These are phyloP conservation scores for Tromatobia lineatoria DNA, from an alignment of 2,888 invertebrate genomes.

Conservation along the genomic window DNA sequence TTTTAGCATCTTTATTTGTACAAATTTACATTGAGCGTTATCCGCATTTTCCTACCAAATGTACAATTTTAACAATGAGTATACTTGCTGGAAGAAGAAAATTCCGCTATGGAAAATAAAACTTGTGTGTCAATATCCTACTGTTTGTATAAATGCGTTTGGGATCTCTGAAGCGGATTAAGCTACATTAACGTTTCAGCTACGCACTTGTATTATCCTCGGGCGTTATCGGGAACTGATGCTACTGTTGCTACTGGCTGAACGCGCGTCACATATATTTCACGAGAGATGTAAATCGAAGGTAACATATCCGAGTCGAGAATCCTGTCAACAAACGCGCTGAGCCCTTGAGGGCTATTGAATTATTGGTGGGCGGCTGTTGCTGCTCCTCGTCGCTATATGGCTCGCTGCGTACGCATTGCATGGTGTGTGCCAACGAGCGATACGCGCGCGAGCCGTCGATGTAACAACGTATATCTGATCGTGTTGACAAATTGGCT, in stretches of 20 bases:
- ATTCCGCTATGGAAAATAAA: not conserved
- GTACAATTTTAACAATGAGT: conserved; percentile 13
- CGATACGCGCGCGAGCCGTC: conserved; percentile 60
- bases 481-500: conserved; percentile 82
- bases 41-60: not conserved
- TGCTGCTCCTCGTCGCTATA: conserved; percentile 11
- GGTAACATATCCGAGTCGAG: conserved; percentile 62
- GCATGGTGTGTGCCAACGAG: conserved; percentile 59
- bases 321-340: conserved; percentile 67
- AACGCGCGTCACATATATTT: conserved; percentile 64
- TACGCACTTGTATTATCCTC: conserved; percentile 34
- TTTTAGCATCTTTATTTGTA: conserved; percentile 30
- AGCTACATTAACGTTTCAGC: conserved; percentile 54
- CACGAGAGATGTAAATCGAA: conserved; percentile 67
- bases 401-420: conserved; percentile 30
- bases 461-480: conserved; percentile 75
- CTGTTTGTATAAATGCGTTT: conserved; percentile 2
- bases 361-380: conserved; percentile 61
- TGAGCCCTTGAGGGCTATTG: conserved; percentile 60
- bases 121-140: not conserved
- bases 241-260: conserved; percentile 44
- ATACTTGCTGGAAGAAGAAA: not conserved
- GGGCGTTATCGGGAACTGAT: conserved; percentile 60
- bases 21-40: conserved; percentile 14
- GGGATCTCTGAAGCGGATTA: conserved; percentile 60